Percentiles rank a stretch among this genome's conserved stretches.
Conservation (phyloP, 2,888 invertebrate genomes). For the Sisyra terminalis region DNA sequence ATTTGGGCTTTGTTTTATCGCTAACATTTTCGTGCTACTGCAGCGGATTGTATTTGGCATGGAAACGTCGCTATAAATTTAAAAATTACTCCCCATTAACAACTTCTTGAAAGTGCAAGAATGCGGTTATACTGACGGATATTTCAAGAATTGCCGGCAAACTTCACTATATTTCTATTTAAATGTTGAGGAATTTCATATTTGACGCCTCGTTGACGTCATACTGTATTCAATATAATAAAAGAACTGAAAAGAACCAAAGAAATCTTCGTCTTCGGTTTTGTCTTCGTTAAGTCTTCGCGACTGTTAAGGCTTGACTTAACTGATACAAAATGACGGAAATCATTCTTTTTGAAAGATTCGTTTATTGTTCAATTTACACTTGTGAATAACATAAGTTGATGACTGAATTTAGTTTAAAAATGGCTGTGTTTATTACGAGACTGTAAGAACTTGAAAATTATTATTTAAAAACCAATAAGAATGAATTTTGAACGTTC, state of each 20-base stretch:
- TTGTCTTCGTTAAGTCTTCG: no score
- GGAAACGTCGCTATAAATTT: conserved; percentile 27
- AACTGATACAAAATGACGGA: no score
- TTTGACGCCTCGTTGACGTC: no score
- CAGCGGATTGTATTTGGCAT: conserved; percentile 36
- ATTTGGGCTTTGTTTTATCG: conserved; percentile 37
- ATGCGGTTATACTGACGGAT: background rate
- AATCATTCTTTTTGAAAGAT: no score
- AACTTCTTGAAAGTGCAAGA: background rate
- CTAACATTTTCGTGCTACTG: conserved; percentile 38
- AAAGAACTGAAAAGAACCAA: background rate
- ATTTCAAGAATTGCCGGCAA: no score
- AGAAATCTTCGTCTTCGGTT: background rate
- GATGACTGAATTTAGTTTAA: background rate
- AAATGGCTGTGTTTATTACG: background rate
- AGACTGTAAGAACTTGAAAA: background rate
- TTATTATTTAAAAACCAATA: background rate
- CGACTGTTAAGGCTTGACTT: no score
- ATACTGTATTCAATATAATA: background rate
- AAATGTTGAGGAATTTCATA: background rate
- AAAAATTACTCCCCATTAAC: conserved; percentile 19
- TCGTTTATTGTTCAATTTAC: no score
- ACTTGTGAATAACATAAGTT: no score
- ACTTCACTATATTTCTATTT: background rate
- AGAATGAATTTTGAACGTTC: background rate